Base-by-base conservation (phyloP, 1,140 invertebrate species). In the Drosophila persimilis region DNA sequence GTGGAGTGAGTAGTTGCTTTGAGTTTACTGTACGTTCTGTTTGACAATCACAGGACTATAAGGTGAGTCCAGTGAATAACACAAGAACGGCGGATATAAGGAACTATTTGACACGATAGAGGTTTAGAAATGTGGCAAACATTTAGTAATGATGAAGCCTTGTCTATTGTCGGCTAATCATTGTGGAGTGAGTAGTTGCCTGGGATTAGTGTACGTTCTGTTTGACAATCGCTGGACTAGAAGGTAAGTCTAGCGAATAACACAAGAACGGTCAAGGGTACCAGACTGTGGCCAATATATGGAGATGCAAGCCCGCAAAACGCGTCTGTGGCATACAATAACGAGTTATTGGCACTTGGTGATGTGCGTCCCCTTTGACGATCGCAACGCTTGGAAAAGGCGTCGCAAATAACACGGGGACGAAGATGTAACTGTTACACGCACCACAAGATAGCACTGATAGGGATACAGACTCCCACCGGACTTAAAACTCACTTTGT, bases 401-500 rank as follows among this genome's bases (percentile, higher is more conserved):
- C 65, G 48, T 54, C 74, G 72, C 77, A 90, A 91, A 88, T 57
- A 89, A 88, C 84, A 89, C 77, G 80, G 80, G 78, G 75, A 90
- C 90, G 56, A 47, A 11, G 11, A 51, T 2, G 1, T n/a, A 11
- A 31, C 17, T 43, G 7, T 6, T 50, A 53, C 63, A 73, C 62
- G 13, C 46, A 53, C 44, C 55, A 44, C 76, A 35, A 15, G 11
- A 39, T 5, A 39, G 39, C 41, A 29, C n/a, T n/a, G 48, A 26
- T 53, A 43, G 1, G 1, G 13, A 39, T 39, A 13, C 11, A 39
- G 35, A 13, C 35, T 4, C 11, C 35, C 9, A 13, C 35, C 57
- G 9, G 54, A 60, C 3, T 8, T 8, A n/a, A 5, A 45, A 90
- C 80, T 92, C 94, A 98, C 98, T 95, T 99, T 99, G 92, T 99